Conservation (phyloP, 2,797 vertebrate genomes). For the Danio aesculapii region DNA sequence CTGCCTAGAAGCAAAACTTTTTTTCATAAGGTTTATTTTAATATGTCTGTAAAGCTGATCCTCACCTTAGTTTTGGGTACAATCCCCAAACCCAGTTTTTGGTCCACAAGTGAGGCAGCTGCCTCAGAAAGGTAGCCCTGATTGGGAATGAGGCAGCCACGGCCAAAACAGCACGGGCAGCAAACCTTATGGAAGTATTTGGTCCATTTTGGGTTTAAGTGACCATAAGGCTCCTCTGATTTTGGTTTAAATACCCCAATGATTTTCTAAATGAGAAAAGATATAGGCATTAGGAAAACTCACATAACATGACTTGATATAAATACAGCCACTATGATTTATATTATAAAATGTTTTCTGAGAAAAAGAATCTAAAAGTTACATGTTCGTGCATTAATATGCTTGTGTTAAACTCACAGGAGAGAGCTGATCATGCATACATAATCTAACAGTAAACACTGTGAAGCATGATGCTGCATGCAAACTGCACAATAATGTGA, state of each 20-base stretch:
- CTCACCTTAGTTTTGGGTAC: conserved; percentile 98
- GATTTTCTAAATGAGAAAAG: conserved; percentile 81
- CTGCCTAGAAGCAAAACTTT: neutral
- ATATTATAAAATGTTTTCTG: neutral
- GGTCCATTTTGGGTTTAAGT: conserved; percentile 99
- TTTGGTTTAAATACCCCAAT: conserved; percentile 99
- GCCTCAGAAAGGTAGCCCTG: conserved; percentile 98
- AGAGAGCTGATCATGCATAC: neutral
- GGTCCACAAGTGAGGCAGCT: conserved; percentile 92
- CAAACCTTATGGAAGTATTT: conserved; percentile 98
- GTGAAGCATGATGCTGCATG: neutral
- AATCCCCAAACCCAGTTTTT: conserved; percentile 89
- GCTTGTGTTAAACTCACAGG: neutral
- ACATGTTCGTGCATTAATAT: conserved; percentile 7
- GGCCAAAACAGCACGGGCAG: conserved; percentile 98
- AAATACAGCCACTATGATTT: neutral
- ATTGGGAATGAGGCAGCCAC: conserved; percentile 95
- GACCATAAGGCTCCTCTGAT: conserved; percentile 98
- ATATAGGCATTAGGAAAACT: neutral
- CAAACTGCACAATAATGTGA: conserved; percentile 8
- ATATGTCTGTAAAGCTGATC: neutral
- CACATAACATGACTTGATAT: neutral
- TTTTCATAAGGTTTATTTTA: neutral
- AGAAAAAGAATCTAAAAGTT: neutral
- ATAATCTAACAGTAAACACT: neutral